Evolutionary conservation across 2,113 vertebrate genomes (phyloP), one percentile per base, ranked within the genome.

Genomic region (Ploceus nigricollis): DNA sequence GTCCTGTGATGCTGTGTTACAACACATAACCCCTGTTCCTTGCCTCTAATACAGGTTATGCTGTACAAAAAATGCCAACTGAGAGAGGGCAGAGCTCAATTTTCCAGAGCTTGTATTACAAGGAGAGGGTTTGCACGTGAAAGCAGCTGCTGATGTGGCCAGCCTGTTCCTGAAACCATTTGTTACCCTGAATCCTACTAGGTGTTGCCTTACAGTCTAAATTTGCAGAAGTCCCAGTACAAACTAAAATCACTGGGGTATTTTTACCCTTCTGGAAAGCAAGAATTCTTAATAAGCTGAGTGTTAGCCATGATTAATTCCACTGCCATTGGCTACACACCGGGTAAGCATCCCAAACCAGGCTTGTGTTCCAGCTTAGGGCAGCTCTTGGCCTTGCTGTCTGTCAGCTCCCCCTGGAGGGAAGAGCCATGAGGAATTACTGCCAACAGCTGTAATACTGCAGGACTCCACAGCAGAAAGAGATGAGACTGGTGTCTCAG

Each of bases 381-480:
- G 83, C 71, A 87, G 57, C 66, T 92, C 96, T 69, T 95, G 92
- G 91, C 92, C 82, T 86, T 76, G 66, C 65, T 83, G 64, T 81
- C 96, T 94, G 58, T 90, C 73, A 87, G 53, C 79, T 92, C 51
- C 7, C 25, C 50, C 44, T 51, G 71, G 80, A 87, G 87, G 85
- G 48, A 72, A 80, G 76, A 95, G 45, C 11, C 31, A 60, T 18
- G 80, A 93, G 70, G 72, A 97, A 75, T 72, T 95, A 39, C 48
- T 94, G 60, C 40, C 51, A 84, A 7, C 10, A 3, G 17, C 6
- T 72, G 44, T 23, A 45, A 44, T 23, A 56, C 17, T 91, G 61
- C 42, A 92, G 56, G 51, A 39, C 18, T 73, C 50, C 60, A 28
- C 80, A 50, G 58, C 33, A 82, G 33, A 70, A 88, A 42, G n/a